Conservation (phyloP, 2,113 vertebrate genomes). For the Epinephelus lanceolatus region DNA sequence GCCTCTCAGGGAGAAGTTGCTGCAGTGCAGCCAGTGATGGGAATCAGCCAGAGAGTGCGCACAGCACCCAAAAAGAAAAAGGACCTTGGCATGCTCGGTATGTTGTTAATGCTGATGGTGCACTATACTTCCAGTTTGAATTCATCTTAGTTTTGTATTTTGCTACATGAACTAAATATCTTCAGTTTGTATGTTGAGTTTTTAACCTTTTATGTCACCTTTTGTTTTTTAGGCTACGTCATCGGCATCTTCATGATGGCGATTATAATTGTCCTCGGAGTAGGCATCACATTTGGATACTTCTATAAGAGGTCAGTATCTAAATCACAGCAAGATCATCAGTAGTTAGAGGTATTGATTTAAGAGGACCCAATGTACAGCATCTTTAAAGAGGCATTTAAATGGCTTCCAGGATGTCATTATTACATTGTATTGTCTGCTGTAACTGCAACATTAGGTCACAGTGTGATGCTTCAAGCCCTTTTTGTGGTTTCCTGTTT, state of each 20-base stretch:
- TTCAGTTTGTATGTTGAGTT: background rate
- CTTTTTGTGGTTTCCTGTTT: background rate
- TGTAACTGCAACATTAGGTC: background rate
- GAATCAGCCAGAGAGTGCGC: slow-evolving; percentile 91
- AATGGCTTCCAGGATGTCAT: background rate
- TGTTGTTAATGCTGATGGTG: background rate
- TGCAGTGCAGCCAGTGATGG: slow-evolving; percentile 88
- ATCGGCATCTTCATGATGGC: slow-evolving; percentile 92
- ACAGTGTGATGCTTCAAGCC: background rate
- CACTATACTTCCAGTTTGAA: background rate
- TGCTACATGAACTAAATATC: background rate
- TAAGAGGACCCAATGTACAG: background rate
- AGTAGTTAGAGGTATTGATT: background rate
- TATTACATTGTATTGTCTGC: background rate
- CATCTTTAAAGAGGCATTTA: background rate
- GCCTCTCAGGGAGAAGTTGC: slow-evolving; percentile 81
- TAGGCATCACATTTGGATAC: slow-evolving; percentile 92
- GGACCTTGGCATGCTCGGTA: slow-evolving; percentile 92
- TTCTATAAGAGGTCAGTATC: slow-evolving; percentile 93
- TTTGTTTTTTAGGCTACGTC: slow-evolving; percentile 86
- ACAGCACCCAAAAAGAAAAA: slow-evolving; percentile 91
- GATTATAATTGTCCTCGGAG: slow-evolving; percentile 91
- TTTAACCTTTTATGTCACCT: background rate
- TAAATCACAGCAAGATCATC: background rate
- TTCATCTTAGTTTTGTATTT: background rate